Conservation (phyloP, 2,888 invertebrate genomes). For the Ophion costatus region DNA sequence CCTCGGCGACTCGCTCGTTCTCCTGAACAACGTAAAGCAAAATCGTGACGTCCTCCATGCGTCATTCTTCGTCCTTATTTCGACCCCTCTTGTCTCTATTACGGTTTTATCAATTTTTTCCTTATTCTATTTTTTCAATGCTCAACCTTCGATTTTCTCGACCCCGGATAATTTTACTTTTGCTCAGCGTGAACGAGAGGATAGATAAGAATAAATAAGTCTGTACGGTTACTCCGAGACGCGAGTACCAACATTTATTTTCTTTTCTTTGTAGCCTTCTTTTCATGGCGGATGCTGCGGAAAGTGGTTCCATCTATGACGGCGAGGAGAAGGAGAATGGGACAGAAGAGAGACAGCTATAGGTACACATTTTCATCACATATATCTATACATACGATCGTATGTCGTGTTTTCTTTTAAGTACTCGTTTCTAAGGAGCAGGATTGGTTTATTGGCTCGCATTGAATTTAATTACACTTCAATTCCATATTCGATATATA, state of each 20-base stretch:
- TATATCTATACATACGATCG: background rate
- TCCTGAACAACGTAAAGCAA: constrained; percentile 74
- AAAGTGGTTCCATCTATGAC: constrained; percentile 57
- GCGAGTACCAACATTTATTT: background rate
- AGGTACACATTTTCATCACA: background rate
- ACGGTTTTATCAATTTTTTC: background rate
- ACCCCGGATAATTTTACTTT: constrained; percentile 18
- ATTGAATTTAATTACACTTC: background rate
- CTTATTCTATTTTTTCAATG: background rate
- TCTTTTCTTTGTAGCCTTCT: background rate
- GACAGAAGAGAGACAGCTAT: background rate
- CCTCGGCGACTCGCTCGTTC: constrained; percentile 74
- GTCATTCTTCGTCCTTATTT: constrained; percentile 12
- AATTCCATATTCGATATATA: too few relatives aligned
- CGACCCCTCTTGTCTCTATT: background rate
- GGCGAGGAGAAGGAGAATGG: background rate
- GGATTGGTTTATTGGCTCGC: background rate
- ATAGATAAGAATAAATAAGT: background rate
- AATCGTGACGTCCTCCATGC: constrained; percentile 57
- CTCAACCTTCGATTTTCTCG: background rate
- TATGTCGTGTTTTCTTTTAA: background rate
- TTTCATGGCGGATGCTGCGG: background rate
- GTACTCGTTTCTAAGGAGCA: background rate
- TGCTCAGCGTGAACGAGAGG: background rate
- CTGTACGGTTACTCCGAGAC: background rate